Conservation (phyloP, 2,797 vertebrate genomes). For the Uromys caudimaculatus region DNA sequence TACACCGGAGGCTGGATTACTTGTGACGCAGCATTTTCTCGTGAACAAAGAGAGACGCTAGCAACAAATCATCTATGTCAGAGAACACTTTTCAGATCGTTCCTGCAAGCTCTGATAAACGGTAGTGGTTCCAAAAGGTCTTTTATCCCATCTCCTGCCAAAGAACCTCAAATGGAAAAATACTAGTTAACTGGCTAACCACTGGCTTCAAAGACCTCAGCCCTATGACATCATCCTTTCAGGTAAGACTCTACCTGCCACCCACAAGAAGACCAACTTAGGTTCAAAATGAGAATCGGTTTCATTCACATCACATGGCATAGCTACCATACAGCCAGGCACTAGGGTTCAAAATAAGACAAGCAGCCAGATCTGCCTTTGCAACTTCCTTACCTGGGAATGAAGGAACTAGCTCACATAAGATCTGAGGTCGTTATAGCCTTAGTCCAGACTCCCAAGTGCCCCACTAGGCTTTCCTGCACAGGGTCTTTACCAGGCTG, state of each 20-base stretch:
- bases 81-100: background rate
- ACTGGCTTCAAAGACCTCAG: background rate
- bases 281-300: background rate
- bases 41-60: background rate
- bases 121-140: background rate
- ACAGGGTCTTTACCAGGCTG: background rate
- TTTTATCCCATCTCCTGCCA: background rate
- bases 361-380: background rate
- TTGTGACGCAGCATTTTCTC: background rate
- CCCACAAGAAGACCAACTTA: background rate
- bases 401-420: background rate
- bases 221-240: background rate
- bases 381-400: background rate
- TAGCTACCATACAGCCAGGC: accelerated
- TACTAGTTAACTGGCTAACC: background rate
- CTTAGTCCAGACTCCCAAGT: background rate
- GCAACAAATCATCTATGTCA: background rate
- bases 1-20: background rate
- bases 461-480: background rate
- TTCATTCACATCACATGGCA: background rate
- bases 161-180: background rate
- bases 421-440: background rate
- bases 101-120: background rate
- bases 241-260: background rate
- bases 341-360: background rate